Evolutionary conservation across 2,888 invertebrate genomes (phyloP).

Genomic region (Hyles lineata): DNA sequence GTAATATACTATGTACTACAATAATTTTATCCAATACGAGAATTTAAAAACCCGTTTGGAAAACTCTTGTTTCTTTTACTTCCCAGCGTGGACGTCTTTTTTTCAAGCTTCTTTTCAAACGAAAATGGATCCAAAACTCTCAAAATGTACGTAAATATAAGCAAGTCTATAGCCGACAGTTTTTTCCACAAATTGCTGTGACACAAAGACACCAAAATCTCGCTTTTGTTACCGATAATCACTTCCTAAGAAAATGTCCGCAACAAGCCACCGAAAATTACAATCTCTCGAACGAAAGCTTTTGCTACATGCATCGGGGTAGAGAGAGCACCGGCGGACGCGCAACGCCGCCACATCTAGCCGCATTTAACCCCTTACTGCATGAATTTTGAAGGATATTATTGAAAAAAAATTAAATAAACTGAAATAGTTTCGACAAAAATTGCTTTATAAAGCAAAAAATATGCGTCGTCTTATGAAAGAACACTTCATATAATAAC

Average conservation of each 20-base stretch:
- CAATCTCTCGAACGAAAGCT: neutral
- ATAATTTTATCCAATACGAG: too few species aligned
- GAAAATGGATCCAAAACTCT: neutral
- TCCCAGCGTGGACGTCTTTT: too few species aligned
- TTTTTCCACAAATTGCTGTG: neutral
- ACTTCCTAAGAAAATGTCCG: slow-evolving; percentile 2
- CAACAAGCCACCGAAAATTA: neutral
- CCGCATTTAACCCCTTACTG: too few species aligned
- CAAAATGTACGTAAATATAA: neutral
- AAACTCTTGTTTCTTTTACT: neutral
- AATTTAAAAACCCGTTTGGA: neutral
- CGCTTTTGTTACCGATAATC: slow-evolving; percentile 3
- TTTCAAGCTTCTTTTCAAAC: neutral
- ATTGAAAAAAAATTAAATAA: too few species aligned
- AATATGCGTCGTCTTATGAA: too few species aligned
- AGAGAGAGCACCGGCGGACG: neutral
- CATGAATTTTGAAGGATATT: too few species aligned
- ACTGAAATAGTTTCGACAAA: too few species aligned
- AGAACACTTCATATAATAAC: too few species aligned
- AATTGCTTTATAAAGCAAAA: too few species aligned
- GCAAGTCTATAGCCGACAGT: neutral
- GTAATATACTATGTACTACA: too few species aligned
- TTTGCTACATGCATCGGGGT: neutral
- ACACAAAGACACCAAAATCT: neutral
- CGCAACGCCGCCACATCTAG: slow-evolving; percentile 24